Conservation (phyloP, 1,140 invertebrate species). For the Augochlora pura region DNA sequence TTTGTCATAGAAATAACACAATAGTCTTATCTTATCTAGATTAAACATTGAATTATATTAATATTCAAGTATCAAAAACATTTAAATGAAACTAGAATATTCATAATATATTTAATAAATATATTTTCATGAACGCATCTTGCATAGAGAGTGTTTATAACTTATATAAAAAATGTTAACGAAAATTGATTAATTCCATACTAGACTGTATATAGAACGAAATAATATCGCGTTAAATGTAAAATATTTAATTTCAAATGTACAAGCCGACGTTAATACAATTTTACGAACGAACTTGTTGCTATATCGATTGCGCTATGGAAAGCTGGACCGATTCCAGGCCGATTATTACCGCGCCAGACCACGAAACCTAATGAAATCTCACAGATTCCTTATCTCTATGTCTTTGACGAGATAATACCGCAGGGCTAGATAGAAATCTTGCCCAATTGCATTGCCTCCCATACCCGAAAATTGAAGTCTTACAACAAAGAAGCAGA, state of each 20-base stretch:
- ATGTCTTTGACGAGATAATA: background rate
- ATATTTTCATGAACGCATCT: no score
- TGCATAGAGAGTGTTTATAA: no score
- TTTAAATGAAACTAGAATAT: no score
- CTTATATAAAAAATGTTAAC: no score
- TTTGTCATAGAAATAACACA: no score
- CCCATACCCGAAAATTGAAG: background rate
- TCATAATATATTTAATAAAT: no score
- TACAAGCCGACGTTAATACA: background rate
- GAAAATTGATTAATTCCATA: no score
- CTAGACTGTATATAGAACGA: no score
- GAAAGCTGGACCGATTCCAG: conserved; percentile 67
- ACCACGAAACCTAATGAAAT: background rate
- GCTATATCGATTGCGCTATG: conserved; percentile 57
- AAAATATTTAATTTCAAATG: conserved; percentile 8
- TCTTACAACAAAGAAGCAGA: background rate
- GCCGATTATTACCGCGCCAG: conserved; percentile 24
- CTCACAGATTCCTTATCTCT: background rate
- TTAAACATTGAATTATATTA: no score
- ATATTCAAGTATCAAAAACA: no score
- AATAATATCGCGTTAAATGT: background rate
- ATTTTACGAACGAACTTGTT: conserved; percentile 64
- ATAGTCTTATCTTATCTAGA: no score
- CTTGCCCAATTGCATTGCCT: background rate
- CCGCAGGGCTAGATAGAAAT: background rate